These are phyloP conservation scores for Zaprionus kolodkinae DNA, from an alignment of 1,140 invertebrate species.

Conservation along the genomic window DNA sequence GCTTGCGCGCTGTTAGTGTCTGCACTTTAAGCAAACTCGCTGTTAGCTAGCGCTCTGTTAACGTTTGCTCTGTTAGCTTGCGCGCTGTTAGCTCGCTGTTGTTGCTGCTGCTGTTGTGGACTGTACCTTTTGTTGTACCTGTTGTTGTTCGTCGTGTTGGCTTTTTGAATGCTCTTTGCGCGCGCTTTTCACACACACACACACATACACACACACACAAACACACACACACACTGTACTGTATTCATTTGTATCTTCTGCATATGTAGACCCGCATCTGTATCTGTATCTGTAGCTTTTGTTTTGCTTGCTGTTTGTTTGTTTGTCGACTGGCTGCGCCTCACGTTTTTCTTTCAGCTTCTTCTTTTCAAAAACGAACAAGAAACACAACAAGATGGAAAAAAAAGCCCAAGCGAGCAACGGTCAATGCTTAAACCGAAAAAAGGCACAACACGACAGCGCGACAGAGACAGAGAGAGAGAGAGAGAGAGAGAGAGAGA, in stretches of 20 bases:
- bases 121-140: slow-evolving; percentile 80
- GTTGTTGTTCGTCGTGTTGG: slow-evolving; percentile 65
- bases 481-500: not conserved
- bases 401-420: no score
- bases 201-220: not conserved
- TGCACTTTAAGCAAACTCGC: not conserved
- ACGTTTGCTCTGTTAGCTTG: not conserved
- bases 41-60: slow-evolving; percentile 23
- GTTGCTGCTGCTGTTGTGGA: slow-evolving; percentile 55
- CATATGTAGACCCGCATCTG: slow-evolving; percentile 41
- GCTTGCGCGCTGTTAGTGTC: not conserved
- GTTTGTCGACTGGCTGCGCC: slow-evolving; percentile 59
- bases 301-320: slow-evolving; percentile 57
- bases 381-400: not conserved
- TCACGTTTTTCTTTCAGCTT: slow-evolving; percentile 64
- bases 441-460: slow-evolving; percentile 25
- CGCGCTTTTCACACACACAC: slow-evolving; percentile 67
- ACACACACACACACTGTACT: slow-evolving; percentile 38
- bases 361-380: slow-evolving; percentile 43
- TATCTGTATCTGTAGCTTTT: slow-evolving; percentile 24
- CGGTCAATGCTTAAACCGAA: slow-evolving; percentile 63
- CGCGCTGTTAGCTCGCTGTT: slow-evolving; percentile 9
- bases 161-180: slow-evolving; percentile 74
- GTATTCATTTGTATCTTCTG: slow-evolving; percentile 66
- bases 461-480: not conserved